Evolutionary conservation across 2,888 invertebrate genomes (phyloP), one percentile per base, ranked within the genome.

Genomic region (Caenorhabditis sulstoni): DNA sequence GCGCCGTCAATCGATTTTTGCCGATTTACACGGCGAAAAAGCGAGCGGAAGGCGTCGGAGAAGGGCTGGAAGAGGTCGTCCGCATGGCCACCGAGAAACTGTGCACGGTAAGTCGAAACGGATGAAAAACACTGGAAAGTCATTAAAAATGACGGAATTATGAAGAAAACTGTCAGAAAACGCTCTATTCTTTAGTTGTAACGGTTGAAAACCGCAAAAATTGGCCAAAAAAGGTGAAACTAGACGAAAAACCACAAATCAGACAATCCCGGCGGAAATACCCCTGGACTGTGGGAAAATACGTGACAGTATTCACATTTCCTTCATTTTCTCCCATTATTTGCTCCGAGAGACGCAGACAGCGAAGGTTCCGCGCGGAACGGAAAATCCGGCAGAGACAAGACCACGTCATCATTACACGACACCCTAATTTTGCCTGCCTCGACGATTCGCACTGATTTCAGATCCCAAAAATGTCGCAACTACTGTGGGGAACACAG

Each of bases 401-500:
- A 49, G 4, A 5, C 4, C 9, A 58, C 45, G 58, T 58, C 58
- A 58, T 39, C 23, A 12, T 41, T 58, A 58, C 58, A 58, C 58
- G 58, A 55, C 39, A 18, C 53, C 9, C 52, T 22, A 37, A 37
- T 11, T 37, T 37, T 37, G 37, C 11, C 5, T 5, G 37, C 37
- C 37, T 37, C 37, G 5, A n/a, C n/a, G n/a, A n/a, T n/a, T n/a
- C n/a, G 7, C 29, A 29, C 29, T 7, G 29, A 29, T 67, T 83
- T 62, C 68, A 91, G 91, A 90, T 92, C 49, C 92, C 92, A 14
- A 85, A 90, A 58, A 91, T 91, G 61, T 91, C 92, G 1, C 86
- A 88, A 70, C 89, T 93, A 5, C 88, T 92, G 11, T 92, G 91
- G 91, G 92, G 92, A 39, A 87, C 47, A 14, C 78, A 79, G 29